A percentile compares a stretch with the other conserved stretches of the same genome.
phyloP scores from a whole-genome alignment of 2,797 vertebrate species.

The Clarias laeviceps region DNA sequence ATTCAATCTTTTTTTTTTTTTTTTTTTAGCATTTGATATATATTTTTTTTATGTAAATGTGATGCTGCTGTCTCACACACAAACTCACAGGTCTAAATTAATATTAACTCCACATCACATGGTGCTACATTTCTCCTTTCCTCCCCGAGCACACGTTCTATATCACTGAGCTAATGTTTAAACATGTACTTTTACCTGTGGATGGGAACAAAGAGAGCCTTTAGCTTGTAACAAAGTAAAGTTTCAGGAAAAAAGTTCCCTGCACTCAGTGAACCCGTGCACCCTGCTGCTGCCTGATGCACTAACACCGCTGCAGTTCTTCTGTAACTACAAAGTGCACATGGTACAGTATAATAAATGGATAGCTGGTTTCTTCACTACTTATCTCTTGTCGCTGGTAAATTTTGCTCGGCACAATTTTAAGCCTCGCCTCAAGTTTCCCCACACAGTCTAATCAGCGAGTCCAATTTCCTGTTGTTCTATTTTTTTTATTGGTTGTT shows the following conservation, averaged over 20 bases:
- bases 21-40: neutral
- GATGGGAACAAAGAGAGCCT: neutral
- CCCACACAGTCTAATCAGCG: neutral
- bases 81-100: neutral
- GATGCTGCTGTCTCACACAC: neutral
- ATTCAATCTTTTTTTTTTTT: no score
- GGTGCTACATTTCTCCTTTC: neutral
- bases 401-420: neutral
- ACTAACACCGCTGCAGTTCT: neutral
- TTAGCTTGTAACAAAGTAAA: neutral
- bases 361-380: neutral
- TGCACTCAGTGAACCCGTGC: neutral
- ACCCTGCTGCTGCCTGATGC: neutral
- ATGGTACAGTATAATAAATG: no score
- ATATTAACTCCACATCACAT: no score
- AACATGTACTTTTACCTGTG: constrained; percentile 3
- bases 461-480: neutral
- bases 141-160: neutral
- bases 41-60: neutral
- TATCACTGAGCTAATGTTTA: neutral
- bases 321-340: neutral
- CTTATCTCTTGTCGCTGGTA: neutral
- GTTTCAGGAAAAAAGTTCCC: neutral
- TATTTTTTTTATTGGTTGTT: neutral
- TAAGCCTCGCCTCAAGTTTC: neutral